Evolutionary conservation across 2,797 vertebrate genomes (phyloP), one percentile per base, ranked within the genome.

Genomic region (Darevskia nairensis): DNA sequence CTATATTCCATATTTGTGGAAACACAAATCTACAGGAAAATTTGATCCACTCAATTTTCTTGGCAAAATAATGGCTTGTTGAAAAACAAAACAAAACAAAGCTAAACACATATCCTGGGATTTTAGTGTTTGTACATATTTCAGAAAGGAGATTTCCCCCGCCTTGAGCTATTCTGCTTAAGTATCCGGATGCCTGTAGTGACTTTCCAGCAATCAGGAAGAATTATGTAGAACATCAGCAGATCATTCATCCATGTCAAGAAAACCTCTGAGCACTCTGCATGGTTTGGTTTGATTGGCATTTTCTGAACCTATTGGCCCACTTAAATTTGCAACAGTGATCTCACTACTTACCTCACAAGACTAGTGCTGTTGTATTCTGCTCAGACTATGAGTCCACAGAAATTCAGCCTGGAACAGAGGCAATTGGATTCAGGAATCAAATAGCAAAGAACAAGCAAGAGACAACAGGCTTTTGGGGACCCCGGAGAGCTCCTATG

Each of bases 151-250:
- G 17, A 64, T 64, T 64, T 64, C 21, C 61, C 61, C 61, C n/a
- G 25, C 35, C 15, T 81, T 81, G 23, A 27, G 19, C 39, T 27
- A 44, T 27, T 81, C 35, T 27, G 25, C 79, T 81, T 35, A 25
- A 15, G n/a, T 10, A 15, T 27, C 35, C 0, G 13, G 19, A 15
- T 68, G 29, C 61, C 29, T 68, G 41, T n/a, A 25, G 10, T 78
- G 61, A 77, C 74, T 77, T 46, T 46, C 55, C 15, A 61, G 59
- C 27, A 77, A 46, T 68, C 59, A 44, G 75, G 84, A 86, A 64
- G 29, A 82, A 82, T 82, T 82, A 68, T 82, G 35, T 68, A 64
- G 61, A 82, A 82, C 23, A 82, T 68, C 35, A 29, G 11, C 61
- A 82, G 32, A 82, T 44, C 61, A 64, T 64, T 64, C 61, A 64